These are phyloP conservation scores for Gorsachius goisagi DNA, from an alignment of 2,113 vertebrate species.

Conservation along the genomic window DNA sequence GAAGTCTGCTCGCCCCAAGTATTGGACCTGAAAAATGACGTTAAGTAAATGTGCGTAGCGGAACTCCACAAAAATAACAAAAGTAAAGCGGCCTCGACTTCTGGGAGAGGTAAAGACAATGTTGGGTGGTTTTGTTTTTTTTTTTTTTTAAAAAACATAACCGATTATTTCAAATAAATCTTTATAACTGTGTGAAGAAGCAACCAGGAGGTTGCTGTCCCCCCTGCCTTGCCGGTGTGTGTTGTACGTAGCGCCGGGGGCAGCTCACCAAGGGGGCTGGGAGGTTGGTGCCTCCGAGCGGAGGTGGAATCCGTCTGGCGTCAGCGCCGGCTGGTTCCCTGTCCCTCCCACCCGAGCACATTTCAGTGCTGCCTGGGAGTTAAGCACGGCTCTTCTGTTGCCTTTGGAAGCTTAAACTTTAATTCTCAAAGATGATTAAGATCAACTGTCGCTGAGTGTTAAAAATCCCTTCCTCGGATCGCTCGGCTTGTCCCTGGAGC, in stretches of 20 bases:
- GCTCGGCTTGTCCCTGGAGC: background rate
- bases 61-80: background rate
- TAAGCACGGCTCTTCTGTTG: background rate
- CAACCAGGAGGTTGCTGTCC: too few relatives aligned
- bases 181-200: background rate
- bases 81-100: background rate
- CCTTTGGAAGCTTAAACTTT: background rate
- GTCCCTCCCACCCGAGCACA: fast-evolving
- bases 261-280: background rate
- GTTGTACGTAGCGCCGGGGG: too few relatives aligned
- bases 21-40: background rate
- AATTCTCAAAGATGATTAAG: background rate
- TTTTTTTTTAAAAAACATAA: background rate
- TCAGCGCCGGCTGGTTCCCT: background rate
- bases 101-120: background rate
- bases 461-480: background rate
- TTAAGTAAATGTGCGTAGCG: background rate
- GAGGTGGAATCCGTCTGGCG: background rate
- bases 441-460: background rate
- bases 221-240: background rate
- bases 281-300: background rate
- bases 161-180: background rate
- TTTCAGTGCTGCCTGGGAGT: background rate
- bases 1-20: too few relatives aligned
- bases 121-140: too few relatives aligned